Evolutionary conservation across 1,140 invertebrate genomes (phyloP).

Genomic region (Zaprionus tsacasi): DNA sequence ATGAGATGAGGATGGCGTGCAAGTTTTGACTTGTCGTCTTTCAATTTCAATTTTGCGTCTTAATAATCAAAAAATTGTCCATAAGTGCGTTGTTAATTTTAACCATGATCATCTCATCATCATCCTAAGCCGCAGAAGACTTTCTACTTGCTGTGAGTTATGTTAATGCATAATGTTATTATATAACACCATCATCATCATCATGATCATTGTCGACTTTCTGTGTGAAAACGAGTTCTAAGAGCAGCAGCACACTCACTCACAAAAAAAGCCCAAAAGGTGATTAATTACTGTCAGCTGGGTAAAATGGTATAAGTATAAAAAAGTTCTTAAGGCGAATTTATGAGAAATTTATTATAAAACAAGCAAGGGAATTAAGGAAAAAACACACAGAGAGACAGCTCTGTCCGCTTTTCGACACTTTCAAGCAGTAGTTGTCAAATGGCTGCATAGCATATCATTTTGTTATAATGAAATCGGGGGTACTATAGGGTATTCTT

Average conservation of each 20-base stretch:
- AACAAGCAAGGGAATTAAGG: slow-evolving; percentile 8
- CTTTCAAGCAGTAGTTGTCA: slow-evolving; percentile 6
- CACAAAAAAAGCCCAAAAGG: slow-evolving; percentile 36
- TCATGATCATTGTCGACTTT: not conserved
- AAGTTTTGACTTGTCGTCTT: not conserved
- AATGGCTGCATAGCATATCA: slow-evolving; percentile 48
- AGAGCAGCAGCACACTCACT: slow-evolving; percentile 20
- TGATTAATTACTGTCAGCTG: slow-evolving; percentile 75
- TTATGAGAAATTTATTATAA: slow-evolving; percentile 46
- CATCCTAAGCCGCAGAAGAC: slow-evolving; percentile 34
- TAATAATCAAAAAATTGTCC: not conserved
- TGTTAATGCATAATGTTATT: slow-evolving; percentile 56
- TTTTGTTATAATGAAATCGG: slow-evolving; percentile 64
- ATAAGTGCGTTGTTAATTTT: slow-evolving; percentile 62
- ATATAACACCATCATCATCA: slow-evolving; percentile 55
- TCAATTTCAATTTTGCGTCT: slow-evolving; percentile 1
- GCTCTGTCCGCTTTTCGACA: slow-evolving; percentile 21
- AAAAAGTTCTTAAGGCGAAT: slow-evolving; percentile 54
- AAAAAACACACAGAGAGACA: not conserved
- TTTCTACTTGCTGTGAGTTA: slow-evolving; percentile 44
- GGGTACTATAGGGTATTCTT: slow-evolving; percentile 36
- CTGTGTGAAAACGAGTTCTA: slow-evolving; percentile 58
- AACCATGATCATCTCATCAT: slow-evolving; percentile 55
- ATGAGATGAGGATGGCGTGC: not conserved
- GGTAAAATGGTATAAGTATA: slow-evolving; percentile 63